Evolutionary conservation across 1,140 invertebrate genomes (phyloP), one percentile per base, ranked within the genome.

Genomic region (Megalopta genalis): DNA sequence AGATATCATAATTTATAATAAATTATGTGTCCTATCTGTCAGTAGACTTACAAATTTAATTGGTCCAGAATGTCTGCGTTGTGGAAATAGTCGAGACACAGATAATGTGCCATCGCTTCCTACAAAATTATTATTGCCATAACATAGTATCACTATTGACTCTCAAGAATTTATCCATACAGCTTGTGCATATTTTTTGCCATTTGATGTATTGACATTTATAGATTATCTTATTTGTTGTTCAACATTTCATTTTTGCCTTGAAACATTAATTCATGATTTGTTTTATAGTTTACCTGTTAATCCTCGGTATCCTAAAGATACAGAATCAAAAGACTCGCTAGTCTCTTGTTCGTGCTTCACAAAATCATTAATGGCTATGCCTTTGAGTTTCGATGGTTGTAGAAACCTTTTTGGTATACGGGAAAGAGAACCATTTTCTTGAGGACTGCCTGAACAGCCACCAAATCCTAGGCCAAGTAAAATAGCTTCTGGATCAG

Each of bases 401-500:
- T 95, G 94, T 0, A 95, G 90, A 84, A 95, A 95, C 59, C 94
- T 89, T 85, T 94, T 94, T 3, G 96, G 96, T 88, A 97, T 96
- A 66, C 95, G 93, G 49, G 95, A 89, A 21, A 94, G 94, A 16
- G 95, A 95, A 21, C 94, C 95, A 64, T 85, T 90, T 9, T 92
- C 89, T 57, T 89, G 89, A 0, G 88, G 88, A 73, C 86, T 88
- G 25, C n/a, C 84, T 0, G 89, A 23, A 52, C 87, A 84, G 49
- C 91, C 90, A 68, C 93, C 92, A 93, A 96, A 96, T n/a, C 95
- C 96, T 67, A 96, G 92, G 62, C 94, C 95, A 27, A 96, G 83
- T 7, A 97, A 90, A 42, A 97, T 94, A 62, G 96, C 95, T 90
- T 97, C 96, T 2, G 96, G 96, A 92, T 97, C 96, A 6, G 96